A percentile compares a stretch with the other conserved stretches of the same genome.
phyloP scores from a whole-genome alignment of 2,888 invertebrate genomes.

The Allolobophora icterica region DNA sequence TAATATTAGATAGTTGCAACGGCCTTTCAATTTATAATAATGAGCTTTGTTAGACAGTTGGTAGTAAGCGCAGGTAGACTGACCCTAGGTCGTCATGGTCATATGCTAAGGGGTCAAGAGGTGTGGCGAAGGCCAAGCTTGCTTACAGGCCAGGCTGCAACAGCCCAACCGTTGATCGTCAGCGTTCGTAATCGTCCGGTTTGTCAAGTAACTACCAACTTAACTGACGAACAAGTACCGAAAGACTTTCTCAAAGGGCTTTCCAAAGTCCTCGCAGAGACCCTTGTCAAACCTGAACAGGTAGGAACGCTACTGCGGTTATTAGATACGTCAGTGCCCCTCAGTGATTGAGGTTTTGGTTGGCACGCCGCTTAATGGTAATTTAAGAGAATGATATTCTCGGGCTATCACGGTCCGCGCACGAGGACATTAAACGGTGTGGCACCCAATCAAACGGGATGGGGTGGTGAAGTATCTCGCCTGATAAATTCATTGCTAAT shows the following conservation, averaged over 20 bases:
- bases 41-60: not conserved
- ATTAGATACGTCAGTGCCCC: not conserved
- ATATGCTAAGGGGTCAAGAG: not conserved
- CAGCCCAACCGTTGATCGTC: not conserved
- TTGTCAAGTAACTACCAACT: constrained; percentile 48
- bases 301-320: constrained; percentile 41
- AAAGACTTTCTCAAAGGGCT: constrained; percentile 43
- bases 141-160: not conserved
- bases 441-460: too few species aligned
- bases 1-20: too few species aligned
- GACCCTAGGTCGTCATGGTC: not conserved
- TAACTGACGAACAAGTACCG: constrained; percentile 39
- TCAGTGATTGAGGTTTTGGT: too few species aligned
- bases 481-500: too few species aligned
- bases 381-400: too few species aligned
- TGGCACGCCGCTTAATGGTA: too few species aligned
- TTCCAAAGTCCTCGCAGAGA: constrained; percentile 41
- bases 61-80: not conserved
- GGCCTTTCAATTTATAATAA: not conserved
- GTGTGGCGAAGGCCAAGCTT: not conserved
- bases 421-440: too few species aligned
- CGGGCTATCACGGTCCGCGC: too few species aligned
- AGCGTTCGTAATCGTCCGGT: constrained; percentile 45
- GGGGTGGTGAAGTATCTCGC: too few species aligned
- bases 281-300: constrained; percentile 46